Evolutionary conservation across 2,888 invertebrate species (phyloP).

Genomic region (Eulithis testata): DNA sequence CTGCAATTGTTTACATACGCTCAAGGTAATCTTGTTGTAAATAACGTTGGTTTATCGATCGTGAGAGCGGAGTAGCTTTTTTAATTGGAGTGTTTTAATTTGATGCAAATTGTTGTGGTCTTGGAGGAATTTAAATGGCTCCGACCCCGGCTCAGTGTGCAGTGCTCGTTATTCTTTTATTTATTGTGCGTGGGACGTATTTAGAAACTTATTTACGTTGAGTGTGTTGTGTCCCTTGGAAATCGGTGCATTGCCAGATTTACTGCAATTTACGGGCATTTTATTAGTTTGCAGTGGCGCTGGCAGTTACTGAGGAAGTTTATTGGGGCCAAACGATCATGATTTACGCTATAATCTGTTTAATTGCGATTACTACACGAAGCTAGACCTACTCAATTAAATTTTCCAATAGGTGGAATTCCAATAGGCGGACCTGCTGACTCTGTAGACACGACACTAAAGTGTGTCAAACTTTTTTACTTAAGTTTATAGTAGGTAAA

Average conservation of each 20-base stretch:
- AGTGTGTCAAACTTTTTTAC: too few relatives aligned
- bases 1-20: slow-evolving; percentile 82
- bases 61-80: slow-evolving; percentile 40
- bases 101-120: slow-evolving; percentile 36
- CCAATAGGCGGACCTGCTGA: background rate
- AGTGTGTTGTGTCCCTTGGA: slow-evolving; percentile 29
- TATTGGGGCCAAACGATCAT: slow-evolving; percentile 24
- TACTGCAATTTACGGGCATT: slow-evolving; percentile 34
- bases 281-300: slow-evolving; percentile 9
- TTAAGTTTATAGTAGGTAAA: too few relatives aligned
- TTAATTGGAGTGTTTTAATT: slow-evolving; percentile 40
- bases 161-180: slow-evolving; percentile 34
- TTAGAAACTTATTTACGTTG: slow-evolving; percentile 50
- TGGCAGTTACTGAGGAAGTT: slow-evolving; percentile 20
- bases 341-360: slow-evolving; percentile 23
- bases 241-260: slow-evolving; percentile 33
- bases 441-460: too few relatives aligned
- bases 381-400: background rate
- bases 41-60: slow-evolving; percentile 77
- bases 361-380: slow-evolving; percentile 22
- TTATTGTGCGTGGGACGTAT: slow-evolving; percentile 49
- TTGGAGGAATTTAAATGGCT: slow-evolving; percentile 24
- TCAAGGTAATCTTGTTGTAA: slow-evolving; percentile 79
- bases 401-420: slow-evolving; percentile 9
- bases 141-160: slow-evolving; percentile 12